A percentile compares a stretch with the other conserved stretches of the same genome.
Evolutionary conservation across 2,797 vertebrate genomes (phyloP).

Genomic region (Pseudochirops cupreus): DNA sequence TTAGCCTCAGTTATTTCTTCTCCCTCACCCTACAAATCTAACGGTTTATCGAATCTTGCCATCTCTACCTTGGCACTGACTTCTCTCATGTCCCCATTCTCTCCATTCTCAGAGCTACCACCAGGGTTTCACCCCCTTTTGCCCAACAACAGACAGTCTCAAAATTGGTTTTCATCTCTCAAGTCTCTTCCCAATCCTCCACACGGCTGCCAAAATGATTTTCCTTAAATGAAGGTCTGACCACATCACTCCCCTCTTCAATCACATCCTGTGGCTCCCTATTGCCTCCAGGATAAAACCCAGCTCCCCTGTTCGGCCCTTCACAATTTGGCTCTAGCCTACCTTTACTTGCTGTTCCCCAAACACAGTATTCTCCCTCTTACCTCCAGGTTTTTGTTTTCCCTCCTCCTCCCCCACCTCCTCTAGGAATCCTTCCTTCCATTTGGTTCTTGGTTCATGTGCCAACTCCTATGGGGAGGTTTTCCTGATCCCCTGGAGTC

Average conservation of each 20-base stretch:
- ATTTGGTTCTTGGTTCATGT: background rate
- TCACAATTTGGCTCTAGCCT: background rate
- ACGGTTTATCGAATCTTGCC: background rate
- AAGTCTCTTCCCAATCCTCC: background rate
- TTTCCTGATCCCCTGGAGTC: background rate
- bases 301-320: background rate
- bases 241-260: background rate
- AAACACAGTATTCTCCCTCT: background rate
- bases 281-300: background rate
- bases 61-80: background rate
- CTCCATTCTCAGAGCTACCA: background rate
- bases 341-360: background rate
- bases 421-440: background rate
- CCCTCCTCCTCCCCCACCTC: too few species aligned
- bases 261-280: background rate
- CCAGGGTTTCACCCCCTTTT: background rate
- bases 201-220: background rate
- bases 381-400: background rate
- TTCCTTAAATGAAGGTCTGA: background rate
- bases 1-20: background rate
- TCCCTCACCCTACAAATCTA: background rate
- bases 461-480: too few species aligned
- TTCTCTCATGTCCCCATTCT: background rate
- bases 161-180: background rate
- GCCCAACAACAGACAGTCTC: background rate